Evolutionary conservation across 2,888 invertebrate species (phyloP).

Genomic region (Dicranocentrus wangi): DNA sequence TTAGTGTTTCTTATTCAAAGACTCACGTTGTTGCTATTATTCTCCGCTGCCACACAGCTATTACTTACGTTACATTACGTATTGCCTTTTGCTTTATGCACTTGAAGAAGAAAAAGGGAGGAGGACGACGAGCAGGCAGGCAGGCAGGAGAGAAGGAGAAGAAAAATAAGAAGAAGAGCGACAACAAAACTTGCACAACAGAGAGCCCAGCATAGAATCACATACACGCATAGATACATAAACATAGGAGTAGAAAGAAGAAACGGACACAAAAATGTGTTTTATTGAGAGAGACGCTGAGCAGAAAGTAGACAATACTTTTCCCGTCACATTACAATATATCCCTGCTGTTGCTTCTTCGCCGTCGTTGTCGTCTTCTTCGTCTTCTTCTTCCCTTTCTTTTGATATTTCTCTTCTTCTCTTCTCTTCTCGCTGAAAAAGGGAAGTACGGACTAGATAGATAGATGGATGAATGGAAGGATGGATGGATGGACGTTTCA

Average conservation of each 20-base stretch:
- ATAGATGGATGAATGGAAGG: slow-evolving; percentile 61
- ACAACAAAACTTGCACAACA: slow-evolving; percentile 64
- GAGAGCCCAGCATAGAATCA: no score
- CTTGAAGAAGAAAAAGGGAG: slow-evolving; percentile 42
- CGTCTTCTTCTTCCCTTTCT: slow-evolving; percentile 56
- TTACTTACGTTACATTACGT: slow-evolving; percentile 66
- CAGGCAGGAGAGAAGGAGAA: slow-evolving; percentile 32
- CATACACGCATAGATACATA: slow-evolving; percentile 49
- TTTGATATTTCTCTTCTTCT: slow-evolving; percentile 56
- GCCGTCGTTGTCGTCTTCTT: slow-evolving; percentile 49
- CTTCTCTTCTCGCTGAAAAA: slow-evolving; percentile 53
- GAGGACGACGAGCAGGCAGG: background rate
- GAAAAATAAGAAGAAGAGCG: slow-evolving; percentile 50
- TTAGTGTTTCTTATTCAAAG: slow-evolving; percentile 53
- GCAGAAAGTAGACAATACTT: slow-evolving; percentile 65
- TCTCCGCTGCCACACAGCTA: slow-evolving; percentile 55
- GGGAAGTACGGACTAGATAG: slow-evolving; percentile 59
- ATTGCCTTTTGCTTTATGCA: slow-evolving; percentile 61
- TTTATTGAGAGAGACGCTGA: slow-evolving; percentile 61
- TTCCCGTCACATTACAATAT: slow-evolving; percentile 67
- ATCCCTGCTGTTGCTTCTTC: slow-evolving; percentile 61
- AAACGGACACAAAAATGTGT: slow-evolving; percentile 65
- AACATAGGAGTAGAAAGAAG: no score
- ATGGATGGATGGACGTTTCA: slow-evolving; percentile 64
- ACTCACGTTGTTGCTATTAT: slow-evolving; percentile 58